Conservation (phyloP, 2,797 vertebrate species). For the Crenuchus spilurus region DNA sequence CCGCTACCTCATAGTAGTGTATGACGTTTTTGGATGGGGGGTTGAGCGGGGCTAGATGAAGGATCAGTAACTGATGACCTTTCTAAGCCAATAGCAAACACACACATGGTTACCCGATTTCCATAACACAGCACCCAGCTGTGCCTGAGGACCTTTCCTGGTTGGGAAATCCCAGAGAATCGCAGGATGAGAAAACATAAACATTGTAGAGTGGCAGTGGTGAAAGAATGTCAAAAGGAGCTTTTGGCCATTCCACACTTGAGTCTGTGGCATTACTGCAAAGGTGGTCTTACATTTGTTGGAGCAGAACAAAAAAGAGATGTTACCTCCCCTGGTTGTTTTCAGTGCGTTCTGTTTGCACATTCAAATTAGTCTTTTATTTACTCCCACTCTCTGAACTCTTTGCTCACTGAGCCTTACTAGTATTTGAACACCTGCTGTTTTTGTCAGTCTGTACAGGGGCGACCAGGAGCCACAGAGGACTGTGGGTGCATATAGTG, state of each 20-base stretch:
- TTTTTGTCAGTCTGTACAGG: slow-evolving; percentile 73
- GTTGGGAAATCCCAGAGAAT: slow-evolving; percentile 44
- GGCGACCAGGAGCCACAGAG: slow-evolving; percentile 71
- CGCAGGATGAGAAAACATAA: slow-evolving; percentile 24
- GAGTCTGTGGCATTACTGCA: slow-evolving; percentile 16
- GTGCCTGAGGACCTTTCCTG: slow-evolving; percentile 28
- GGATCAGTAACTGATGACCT: slow-evolving; percentile 42
- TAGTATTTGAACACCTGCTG: slow-evolving; percentile 83
- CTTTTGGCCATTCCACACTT: slow-evolving; percentile 12
- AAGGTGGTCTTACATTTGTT: slow-evolving; percentile 22
- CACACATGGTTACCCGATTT: slow-evolving; percentile 42
- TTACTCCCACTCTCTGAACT: slow-evolving; percentile 73
- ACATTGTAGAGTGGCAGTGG: slow-evolving; percentile 24
- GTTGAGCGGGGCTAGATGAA: slow-evolving; percentile 20
- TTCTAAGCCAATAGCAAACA: slow-evolving; percentile 38
- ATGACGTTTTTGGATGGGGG: slow-evolving; percentile 22
- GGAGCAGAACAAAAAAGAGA: slow-evolving; percentile 2
- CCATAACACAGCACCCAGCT: slow-evolving; percentile 48
- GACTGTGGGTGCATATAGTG: slow-evolving; percentile 75
- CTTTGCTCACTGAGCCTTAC: slow-evolving; percentile 70
- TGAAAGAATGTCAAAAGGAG: slow-evolving; percentile 7
- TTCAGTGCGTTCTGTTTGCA: slow-evolving; percentile 61
- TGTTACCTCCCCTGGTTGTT: slow-evolving; percentile 17
- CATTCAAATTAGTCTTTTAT: slow-evolving; percentile 74
- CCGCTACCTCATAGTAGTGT: slow-evolving; percentile 48